Base-by-base conservation (phyloP, 2,797 vertebrate genomes). In the Cyprinella venusta region DNA sequence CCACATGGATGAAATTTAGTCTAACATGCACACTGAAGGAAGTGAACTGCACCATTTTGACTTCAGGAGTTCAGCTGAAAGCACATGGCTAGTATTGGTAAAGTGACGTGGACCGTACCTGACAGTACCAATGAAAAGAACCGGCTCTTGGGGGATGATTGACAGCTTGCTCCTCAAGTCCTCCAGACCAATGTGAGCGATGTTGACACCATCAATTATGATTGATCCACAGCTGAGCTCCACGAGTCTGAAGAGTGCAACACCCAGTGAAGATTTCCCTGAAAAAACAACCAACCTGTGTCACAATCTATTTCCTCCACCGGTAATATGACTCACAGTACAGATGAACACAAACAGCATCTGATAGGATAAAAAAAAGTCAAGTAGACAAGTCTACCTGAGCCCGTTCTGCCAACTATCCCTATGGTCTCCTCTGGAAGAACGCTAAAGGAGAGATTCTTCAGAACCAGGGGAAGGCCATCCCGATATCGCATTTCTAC, bases 141-240 rank as follows among this genome's bases (percentile, higher is more conserved):
- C 93, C 0, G 96, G 96, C 87, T 97, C 96, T 89, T 97, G 96
- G 68, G 96, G 95, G 89, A 97, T 95, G 87, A 96, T 89, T 12
- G 96, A 96, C 61, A 97, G 90, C 88, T 94, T 95, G 91, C 93
- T 95, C 79, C 95, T 92, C 86, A 97, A 91, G 83, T 95, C 93
- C 76, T 96, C 91, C 83, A 97, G 89, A 87, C 95, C 91, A 59
- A 96, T 90, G 80, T 93, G 91, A 78, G 93, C 90, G 21, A 96
- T 95, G 90, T 96, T 88, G 86, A 96, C 88, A 6, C 94, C 94
- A 0, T 97, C 95, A 9, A 97, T 93, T 82, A 89, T 88, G 75
- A 97, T 94, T n/a, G 92, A 93, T 86, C 96, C 96, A 19, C 89
- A 88, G 0, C 89, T 86, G 36, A 95, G 91, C 89, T 97, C 96